A percentile compares a stretch with the other conserved stretches of the same genome.
phyloP scores from a whole-genome alignment of 1,140 invertebrate genomes.

The Rhagoletis zephyria region DNA sequence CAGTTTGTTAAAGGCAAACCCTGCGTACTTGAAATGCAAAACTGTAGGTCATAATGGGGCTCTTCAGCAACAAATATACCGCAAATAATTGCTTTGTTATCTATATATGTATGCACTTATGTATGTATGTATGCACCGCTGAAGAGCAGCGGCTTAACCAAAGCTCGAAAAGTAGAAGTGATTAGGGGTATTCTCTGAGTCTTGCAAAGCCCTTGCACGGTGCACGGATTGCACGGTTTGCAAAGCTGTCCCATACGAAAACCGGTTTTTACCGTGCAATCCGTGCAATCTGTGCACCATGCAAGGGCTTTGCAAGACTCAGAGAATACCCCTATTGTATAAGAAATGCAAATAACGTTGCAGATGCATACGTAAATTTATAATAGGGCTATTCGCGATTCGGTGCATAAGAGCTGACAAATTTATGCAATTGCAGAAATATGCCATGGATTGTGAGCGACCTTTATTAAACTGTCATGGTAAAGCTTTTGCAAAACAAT shows the following conservation, averaged over 20 bases:
- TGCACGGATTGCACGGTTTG: no score
- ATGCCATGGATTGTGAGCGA: no score
- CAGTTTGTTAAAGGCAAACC: constrained; percentile 7
- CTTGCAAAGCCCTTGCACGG: no score
- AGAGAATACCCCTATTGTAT: no score
- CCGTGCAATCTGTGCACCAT: no score
- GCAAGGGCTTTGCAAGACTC: no score
- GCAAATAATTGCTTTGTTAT: constrained; percentile 37
- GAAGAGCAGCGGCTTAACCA: constrained; percentile 28
- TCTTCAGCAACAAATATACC: background rate
- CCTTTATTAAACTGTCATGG: no score
- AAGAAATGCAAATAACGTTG: constrained; percentile 13
- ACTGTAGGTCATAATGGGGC: constrained; percentile 9
- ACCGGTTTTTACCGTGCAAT: no score
- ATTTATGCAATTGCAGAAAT: no score
- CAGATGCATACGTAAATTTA: background rate
- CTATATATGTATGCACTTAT: background rate
- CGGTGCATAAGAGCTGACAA: background rate
- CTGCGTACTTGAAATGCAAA: constrained; percentile 26
- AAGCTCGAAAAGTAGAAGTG: constrained; percentile 44
- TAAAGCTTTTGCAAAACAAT: no score
- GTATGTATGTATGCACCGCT: background rate
- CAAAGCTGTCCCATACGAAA: no score
- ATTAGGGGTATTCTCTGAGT: no score
- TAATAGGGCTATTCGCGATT: background rate